These are phyloP conservation scores for Zapus hudsonius DNA, from an alignment of 2,113 vertebrate genomes.

Conservation along the genomic window DNA sequence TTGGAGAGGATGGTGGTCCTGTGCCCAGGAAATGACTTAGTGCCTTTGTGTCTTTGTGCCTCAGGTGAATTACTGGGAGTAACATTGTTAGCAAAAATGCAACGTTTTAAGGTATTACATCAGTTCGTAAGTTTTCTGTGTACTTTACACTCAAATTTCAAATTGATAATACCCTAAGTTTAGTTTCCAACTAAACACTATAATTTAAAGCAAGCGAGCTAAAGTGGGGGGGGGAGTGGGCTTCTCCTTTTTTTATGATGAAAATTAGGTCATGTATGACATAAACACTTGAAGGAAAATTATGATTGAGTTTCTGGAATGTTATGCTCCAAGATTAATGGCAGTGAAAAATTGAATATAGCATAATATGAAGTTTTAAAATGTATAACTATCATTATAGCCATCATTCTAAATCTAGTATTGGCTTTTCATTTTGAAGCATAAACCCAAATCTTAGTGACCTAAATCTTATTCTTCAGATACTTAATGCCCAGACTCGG, in stretches of 20 bases:
- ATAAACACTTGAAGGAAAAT: conserved; percentile 57
- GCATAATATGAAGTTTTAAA: conserved; percentile 57
- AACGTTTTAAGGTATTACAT: conserved; percentile 12
- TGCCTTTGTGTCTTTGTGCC: not conserved
- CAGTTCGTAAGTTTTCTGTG: conserved; percentile 44
- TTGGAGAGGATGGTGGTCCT: not conserved
- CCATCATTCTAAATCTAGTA: conserved; percentile 47
- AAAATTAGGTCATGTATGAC: conserved; percentile 66
- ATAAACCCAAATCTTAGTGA: conserved; percentile 31
- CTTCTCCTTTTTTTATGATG: conserved; percentile 44
- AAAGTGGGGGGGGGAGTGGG: not conserved
- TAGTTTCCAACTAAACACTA: conserved; percentile 52
- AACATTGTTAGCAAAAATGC: not conserved
- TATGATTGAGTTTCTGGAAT: conserved; percentile 47
- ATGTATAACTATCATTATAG: conserved; percentile 42
- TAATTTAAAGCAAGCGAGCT: conserved; percentile 66
- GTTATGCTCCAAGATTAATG: conserved; percentile 53
- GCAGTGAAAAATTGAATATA: conserved; percentile 42
- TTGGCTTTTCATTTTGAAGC: conserved; percentile 58
- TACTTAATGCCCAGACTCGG: conserved; percentile 41
- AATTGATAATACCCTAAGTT: conserved; percentile 60
- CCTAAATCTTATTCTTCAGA: conserved; percentile 57
- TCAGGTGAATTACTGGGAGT: conserved; percentile 31
- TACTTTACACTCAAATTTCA: conserved; percentile 63
- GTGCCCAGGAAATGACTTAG: conserved; percentile 14